Evolutionary conservation across 2,888 invertebrate genomes (phyloP).

Genomic region (Mechanitis messenoides): DNA sequence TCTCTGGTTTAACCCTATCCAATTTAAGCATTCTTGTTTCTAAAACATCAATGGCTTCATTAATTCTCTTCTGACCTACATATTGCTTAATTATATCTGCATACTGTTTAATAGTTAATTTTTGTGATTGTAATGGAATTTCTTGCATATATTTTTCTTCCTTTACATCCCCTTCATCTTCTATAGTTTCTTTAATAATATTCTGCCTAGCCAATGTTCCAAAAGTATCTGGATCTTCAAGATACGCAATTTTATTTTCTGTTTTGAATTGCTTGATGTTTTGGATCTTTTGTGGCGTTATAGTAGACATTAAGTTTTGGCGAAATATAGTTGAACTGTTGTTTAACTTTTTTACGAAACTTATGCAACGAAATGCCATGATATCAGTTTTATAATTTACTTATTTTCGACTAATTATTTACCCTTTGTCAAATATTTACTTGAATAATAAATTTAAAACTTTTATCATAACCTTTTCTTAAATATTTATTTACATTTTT

Average conservation of each 20-base stretch:
- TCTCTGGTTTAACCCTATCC: conserved; percentile 86
- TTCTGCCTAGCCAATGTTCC: conserved; percentile 60
- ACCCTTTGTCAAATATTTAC: too few relatives aligned
- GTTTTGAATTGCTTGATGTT: conserved; percentile 46
- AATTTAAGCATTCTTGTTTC: conserved; percentile 85
- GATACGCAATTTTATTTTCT: conserved; percentile 48
- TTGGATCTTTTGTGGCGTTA: background rate
- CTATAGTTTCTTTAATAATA: conserved; percentile 40
- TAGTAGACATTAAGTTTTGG: conserved; percentile 38
- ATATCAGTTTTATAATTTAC: background rate
- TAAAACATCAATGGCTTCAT: conserved; percentile 86
- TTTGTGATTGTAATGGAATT: conserved; percentile 65
- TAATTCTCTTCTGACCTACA: conserved; percentile 78
- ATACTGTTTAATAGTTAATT: conserved; percentile 80
- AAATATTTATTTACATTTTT: background rate
- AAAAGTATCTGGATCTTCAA: conserved; percentile 77
- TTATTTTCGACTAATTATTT: background rate
- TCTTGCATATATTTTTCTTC: conserved; percentile 78
- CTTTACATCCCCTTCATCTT: conserved; percentile 76
- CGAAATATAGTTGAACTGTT: conserved; percentile 33
- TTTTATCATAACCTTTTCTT: background rate
- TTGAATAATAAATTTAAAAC: background rate
- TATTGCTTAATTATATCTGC: conserved; percentile 82
- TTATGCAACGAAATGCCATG: conserved; percentile 48
- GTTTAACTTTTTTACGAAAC: conserved; percentile 39